Evolutionary conservation across 37 sponge, comb jelly and placozoan genomes (phyloP), one percentile per base, ranked within the genome.

Genomic region (Chondrosia reniformis): DNA sequence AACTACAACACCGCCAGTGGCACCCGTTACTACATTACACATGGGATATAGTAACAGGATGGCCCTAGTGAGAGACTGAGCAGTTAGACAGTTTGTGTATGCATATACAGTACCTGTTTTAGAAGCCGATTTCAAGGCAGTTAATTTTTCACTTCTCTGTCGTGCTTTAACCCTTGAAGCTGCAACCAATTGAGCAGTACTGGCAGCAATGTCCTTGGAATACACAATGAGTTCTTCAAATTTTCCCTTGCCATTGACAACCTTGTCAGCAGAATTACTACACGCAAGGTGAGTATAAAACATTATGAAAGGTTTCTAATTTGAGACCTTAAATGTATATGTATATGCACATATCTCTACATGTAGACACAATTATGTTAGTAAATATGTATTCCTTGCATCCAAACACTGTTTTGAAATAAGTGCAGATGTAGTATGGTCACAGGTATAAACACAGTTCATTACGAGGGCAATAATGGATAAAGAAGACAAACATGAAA

Each of bases 101-200:
- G n/a, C n/a, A n/a, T 46, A 27, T 27, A 4, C 3, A 79, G 24
- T 40, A 94, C 94, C 94, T 77, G 49, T 72, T 79, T 81, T 82
- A 8, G 93, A 92, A 6, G 90, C 91, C 15, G 72, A 79, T 74
- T 96, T 96, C 55, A 96, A 78, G 24, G 67, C 67, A 46, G 80
- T 84, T 32, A 96, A 76, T 28, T 76, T 83, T 41, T 87, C 85
- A 67, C 96, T 96, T 45, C 88, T 83, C 1, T 83, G 77, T 59
- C 87, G 74, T 33, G 99, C 96, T 79, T 99, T 99, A 46, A 93
- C 96, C 27, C 85, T 72, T n/a, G 99, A 99, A 42, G 99, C 97
- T 17, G 97, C 96, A 62, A 96, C 99, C 77, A 99, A 85, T 81
- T 99, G 99, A 27, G 94, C 99, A 31, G 99, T 99, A 39, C 96